Percentiles rank a stretch among this genome's conserved stretches.
These are phyloP conservation scores for Solea solea DNA, from an alignment of 2,113 vertebrate species.

Conservation along the genomic window DNA sequence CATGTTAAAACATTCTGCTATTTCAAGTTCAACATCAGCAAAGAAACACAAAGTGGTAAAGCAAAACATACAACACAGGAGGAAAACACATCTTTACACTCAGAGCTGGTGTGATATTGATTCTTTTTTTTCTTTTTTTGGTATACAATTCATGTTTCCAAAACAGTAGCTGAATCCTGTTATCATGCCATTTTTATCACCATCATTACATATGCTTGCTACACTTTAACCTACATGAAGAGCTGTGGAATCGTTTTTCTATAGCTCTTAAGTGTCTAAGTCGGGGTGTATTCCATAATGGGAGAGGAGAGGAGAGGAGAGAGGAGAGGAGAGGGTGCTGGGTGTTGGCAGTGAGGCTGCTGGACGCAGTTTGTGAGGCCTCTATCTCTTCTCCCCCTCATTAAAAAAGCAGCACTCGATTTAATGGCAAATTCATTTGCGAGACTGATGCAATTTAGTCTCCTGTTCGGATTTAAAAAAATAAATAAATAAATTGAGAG, in stretches of 20 bases:
- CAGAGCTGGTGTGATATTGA: not conserved
- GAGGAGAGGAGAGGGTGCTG: constrained; percentile 25
- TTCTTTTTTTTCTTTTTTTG: constrained; percentile 1
- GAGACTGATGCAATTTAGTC: constrained; percentile 28
- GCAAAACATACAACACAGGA: constrained; percentile 4
- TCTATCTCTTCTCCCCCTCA: constrained; percentile 59
- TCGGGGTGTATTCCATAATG: not conserved
- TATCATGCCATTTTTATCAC: constrained; percentile 23
- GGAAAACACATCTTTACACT: constrained; percentile 22
- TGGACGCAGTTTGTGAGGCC: constrained; percentile 61
- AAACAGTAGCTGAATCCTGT: constrained; percentile 55
- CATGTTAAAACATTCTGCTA: constrained; percentile 36
- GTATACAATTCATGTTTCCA: constrained; percentile 22
- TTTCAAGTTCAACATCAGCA: constrained; percentile 35
- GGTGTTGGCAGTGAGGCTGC: constrained; percentile 66
- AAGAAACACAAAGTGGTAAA: constrained; percentile 21
- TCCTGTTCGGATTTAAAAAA: constrained; percentile 48
- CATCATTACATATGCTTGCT: constrained; percentile 38
- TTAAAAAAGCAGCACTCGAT: constrained; percentile 53
- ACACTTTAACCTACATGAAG: constrained; percentile 61
- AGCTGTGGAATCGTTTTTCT: constrained; percentile 39
- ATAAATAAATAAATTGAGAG: constrained; percentile 28
- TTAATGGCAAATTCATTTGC: constrained; percentile 58
- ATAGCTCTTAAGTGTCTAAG: constrained; percentile 40
- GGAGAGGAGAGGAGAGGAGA: not conserved